Base-by-base conservation (phyloP, 2,797 vertebrate genomes). In the Sebastes cheni region DNA sequence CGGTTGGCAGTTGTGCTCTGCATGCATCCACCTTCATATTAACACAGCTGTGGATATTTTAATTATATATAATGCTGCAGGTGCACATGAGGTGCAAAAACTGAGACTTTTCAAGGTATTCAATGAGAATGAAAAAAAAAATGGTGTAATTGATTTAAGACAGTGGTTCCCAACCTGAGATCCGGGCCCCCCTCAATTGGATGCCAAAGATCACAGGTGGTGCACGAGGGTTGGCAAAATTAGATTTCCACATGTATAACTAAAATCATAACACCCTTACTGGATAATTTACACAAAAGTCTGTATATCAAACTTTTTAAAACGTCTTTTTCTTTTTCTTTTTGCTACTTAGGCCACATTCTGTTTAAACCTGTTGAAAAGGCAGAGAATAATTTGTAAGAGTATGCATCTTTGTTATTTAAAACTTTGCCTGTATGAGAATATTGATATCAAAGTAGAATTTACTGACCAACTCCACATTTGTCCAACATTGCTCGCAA, bases 1-100 rank as follows among this genome's bases (percentile, higher is more conserved):
- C 61, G 71, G 68, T 60, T 68, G 66, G 58, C 34, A 60, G 32
- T 68, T 55, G 1, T 6, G 22, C 56, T 82, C 42, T 9, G 30
- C 61, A 79, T 55, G 60, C 59, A 64, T 69, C 55, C 54, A 77
- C 77, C 58, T 68, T 61, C 60, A 60, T 50, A 81, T 80, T 54
- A 62, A 54, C 46, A 7, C 27, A 55, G 58, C 56, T 67, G 42
- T 61, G 64, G 55, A 76, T 73, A 59, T 22, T 70, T 14, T 46
- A 62, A 70, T 74, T 74, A 54, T 65, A 52, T 56, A 2, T 14
- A 66, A 27, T 52, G 39, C 18, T 30, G 56, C 81, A 87, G 77
- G 80, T 79, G 62, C 62, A 61, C 4, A 20, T 52, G 8, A n/a
- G 27, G 5, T 8, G 39, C 2, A 8, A 32, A 60, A 73, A 30